Evolutionary conservation across 30 jellyfish, hydroid and myxozoan genomes (phyloP).

Genomic region (Chironex yamaguchii): DNA sequence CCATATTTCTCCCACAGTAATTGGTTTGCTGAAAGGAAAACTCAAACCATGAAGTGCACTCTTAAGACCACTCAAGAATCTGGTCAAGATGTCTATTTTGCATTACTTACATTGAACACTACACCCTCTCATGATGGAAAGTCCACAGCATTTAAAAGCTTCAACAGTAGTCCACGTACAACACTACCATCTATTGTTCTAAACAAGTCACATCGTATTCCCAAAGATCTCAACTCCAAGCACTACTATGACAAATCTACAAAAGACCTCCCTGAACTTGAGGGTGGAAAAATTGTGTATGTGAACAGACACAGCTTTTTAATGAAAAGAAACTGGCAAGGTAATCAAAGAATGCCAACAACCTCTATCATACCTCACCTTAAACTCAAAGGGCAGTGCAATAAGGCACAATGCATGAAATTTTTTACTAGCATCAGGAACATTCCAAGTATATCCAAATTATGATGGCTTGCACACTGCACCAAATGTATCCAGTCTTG

Average conservation of each 20-base stretch:
- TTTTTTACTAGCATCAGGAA: conserved; percentile 43
- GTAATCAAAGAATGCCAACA: conserved; percentile 42
- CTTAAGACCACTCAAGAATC: conserved; percentile 67
- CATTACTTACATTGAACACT: conserved; percentile 56
- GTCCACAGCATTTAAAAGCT: conserved; percentile 47
- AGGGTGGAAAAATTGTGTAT: conserved; percentile 38
- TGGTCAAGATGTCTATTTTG: conserved; percentile 54
- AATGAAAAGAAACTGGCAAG: conserved; percentile 47
- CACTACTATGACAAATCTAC: conserved; percentile 45
- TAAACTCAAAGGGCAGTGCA: conserved; percentile 55
- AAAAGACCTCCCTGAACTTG: conserved; percentile 47
- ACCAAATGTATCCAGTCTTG: conserved; percentile 34
- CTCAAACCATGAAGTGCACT: conserved; percentile 82
- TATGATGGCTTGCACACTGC: conserved; percentile 6
- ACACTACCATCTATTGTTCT: conserved; percentile 52
- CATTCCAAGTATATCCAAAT: not conserved
- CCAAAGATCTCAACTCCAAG: conserved; percentile 45
- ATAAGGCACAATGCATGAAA: conserved; percentile 62
- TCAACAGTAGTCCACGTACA: conserved; percentile 61
- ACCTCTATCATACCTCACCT: conserved; percentile 51
- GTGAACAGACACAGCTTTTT: conserved; percentile 44
- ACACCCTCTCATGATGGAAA: conserved; percentile 47
- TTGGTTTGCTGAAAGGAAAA: conserved; percentile 70
- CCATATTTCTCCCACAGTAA: conserved; percentile 65
- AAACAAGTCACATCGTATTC: conserved; percentile 27